Evolutionary conservation across 1,140 invertebrate genomes (phyloP), one percentile per base, ranked within the genome.

Genomic region (Harlomillsia oculata): DNA sequence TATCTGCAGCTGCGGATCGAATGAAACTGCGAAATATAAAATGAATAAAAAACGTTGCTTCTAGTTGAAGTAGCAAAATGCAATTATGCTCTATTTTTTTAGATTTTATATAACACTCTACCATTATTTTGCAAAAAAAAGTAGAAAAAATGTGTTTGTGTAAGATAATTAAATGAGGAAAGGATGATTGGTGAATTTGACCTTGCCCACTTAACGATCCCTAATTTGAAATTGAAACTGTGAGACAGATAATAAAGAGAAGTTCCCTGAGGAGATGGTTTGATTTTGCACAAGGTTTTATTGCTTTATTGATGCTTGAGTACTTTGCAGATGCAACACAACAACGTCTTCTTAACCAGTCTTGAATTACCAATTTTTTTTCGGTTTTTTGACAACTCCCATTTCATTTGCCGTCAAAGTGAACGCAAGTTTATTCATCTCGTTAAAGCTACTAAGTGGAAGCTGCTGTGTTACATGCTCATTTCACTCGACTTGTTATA

Each of bases 381-480:
- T 48, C 14, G 16, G 5, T 48, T 16, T 20, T 48, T 32, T 23
- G 29, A 28, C 28, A 48, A 48, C 34, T 11, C 45, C 21, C 28
- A 20, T 21, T 32, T 48, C 34, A 32, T 48, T 48, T 48, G 23
- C 43, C 43, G 43, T 48, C 45, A 48, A 48, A 48, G 45, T 34
- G 36, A 48, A 48, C 45, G 36, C 45, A 30, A 29, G 45, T 48
- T 48, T 48, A 48, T 48, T 48, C 34, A 48, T 48, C 45, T 48
- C 45, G 45, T 48, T 32, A 48, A 48, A 30, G 5, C 29, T 48
- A 20, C n/a, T 41, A 9, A n/a, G 16, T 41, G 11, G 39, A 9
- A 20, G 9, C 11, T 14, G 14, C 43, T 45, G 32, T 34, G 32
- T 8, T 34, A 9, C 32, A 34, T 14, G 30, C 9, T 21, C 1